phyloP scores from a whole-genome alignment of 2,113 vertebrate genomes.

The Azemiops feae region DNA sequence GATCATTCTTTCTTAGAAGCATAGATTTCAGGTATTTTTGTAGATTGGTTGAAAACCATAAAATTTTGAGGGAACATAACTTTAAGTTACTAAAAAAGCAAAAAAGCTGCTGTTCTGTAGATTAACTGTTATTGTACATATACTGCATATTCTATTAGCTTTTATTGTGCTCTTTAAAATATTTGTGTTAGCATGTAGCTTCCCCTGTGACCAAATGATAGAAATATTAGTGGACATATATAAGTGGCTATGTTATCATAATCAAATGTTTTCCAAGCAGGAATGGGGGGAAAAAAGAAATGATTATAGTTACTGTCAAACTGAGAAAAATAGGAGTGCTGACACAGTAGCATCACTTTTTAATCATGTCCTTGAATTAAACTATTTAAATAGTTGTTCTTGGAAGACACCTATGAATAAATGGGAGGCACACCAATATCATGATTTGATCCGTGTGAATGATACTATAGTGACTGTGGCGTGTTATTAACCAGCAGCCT shows the following conservation, averaged over 20 bases:
- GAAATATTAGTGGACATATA: not conserved
- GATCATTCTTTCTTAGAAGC: conserved; percentile 25
- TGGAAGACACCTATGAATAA: not conserved
- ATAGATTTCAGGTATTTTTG: conserved; percentile 38
- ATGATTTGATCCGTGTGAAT: not conserved
- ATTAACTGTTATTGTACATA: not conserved
- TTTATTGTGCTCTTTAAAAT: not conserved
- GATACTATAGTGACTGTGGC: not conserved
- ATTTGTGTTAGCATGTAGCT: not conserved
- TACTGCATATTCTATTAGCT: not conserved
- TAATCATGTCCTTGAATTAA: not conserved
- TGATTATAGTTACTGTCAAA: not conserved
- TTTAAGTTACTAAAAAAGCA: not conserved
- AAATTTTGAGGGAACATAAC: not conserved
- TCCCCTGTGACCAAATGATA: not conserved
- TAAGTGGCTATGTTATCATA: not conserved
- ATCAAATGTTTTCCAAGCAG: not conserved
- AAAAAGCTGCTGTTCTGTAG: not conserved
- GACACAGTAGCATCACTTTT: not conserved
- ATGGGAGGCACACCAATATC: not conserved
- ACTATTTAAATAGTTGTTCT: not conserved
- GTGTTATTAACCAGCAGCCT: not conserved
- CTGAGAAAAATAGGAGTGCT: not conserved
- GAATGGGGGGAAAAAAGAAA: not conserved
- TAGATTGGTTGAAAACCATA: conserved; percentile 28